Evolutionary conservation across 2,888 invertebrate species (phyloP).

Genomic region (Lasioglossum zephyrum): DNA sequence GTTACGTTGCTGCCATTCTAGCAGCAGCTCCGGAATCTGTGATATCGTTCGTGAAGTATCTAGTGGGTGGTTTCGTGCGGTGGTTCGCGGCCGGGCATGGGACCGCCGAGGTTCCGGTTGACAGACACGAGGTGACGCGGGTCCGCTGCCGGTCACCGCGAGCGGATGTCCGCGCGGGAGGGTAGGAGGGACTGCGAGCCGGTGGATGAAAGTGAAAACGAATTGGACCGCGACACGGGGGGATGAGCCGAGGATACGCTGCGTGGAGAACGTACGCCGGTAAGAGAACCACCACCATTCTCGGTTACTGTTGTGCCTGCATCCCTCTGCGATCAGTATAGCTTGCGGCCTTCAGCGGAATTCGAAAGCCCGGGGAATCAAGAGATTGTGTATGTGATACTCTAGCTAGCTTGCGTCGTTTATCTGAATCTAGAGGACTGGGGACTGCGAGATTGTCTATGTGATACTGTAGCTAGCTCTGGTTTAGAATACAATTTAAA

Average conservation of each 20-base stretch:
- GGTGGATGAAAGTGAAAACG: constrained; percentile 73
- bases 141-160: constrained; percentile 36
- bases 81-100: constrained; percentile 56
- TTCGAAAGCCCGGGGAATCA: background rate
- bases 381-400: background rate
- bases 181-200: constrained; percentile 51
- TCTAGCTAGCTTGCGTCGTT: background rate
- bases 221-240: constrained; percentile 45
- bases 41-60: constrained; percentile 29
- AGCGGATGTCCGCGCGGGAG: constrained; percentile 49
- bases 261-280: constrained; percentile 61
- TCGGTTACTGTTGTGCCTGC: background rate
- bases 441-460: background rate
- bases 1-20: background rate
- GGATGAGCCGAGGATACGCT: constrained; percentile 62
- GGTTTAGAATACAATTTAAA: background rate
- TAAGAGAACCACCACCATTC: constrained; percentile 28
- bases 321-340: background rate
- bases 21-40: background rate
- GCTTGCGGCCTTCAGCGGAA: background rate
- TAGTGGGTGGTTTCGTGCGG: constrained; percentile 47
- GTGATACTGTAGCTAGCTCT: background rate
- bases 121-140: constrained; percentile 63
- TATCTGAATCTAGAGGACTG: background rate
- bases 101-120: constrained; percentile 55